Percentiles rank a stretch among this genome's conserved stretches.
Evolutionary conservation across 2,888 invertebrate species (phyloP).

Genomic region (Cephus spinipes): DNA sequence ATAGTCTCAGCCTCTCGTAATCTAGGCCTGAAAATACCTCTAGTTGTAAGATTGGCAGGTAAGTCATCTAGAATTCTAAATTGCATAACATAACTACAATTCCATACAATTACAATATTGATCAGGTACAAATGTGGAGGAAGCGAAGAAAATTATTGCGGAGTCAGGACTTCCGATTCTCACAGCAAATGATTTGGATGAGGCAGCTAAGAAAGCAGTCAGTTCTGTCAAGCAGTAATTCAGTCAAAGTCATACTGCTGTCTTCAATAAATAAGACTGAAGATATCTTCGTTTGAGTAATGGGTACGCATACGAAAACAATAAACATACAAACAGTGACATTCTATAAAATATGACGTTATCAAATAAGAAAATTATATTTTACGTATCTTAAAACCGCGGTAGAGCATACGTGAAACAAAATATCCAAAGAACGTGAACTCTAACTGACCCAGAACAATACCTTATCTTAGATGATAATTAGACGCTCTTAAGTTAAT

Average conservation of each 20-base stretch:
- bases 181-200: slow-evolving; percentile 88
- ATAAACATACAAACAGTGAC: background rate
- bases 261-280: background rate
- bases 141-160: slow-evolving; percentile 85
- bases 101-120: slow-evolving; percentile 1
- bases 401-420: background rate
- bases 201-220: slow-evolving; percentile 93
- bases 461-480: background rate
- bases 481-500: background rate
- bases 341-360: background rate
- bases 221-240: slow-evolving; percentile 27
- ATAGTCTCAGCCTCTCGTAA: slow-evolving; percentile 89
- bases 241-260: background rate
- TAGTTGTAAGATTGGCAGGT: slow-evolving; percentile 96
- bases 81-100: background rate
- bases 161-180: slow-evolving; percentile 87
- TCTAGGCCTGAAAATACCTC: slow-evolving; percentile 83
- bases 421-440: background rate
- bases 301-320: background rate
- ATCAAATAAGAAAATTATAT: background rate
- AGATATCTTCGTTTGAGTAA: background rate
- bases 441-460: background rate
- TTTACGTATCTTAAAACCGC: background rate
- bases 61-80: slow-evolving; percentile 15
- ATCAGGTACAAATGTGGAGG: slow-evolving; percentile 83